Conservation (phyloP, 2,797 vertebrate species). For the Lycodopsis pacificus region DNA sequence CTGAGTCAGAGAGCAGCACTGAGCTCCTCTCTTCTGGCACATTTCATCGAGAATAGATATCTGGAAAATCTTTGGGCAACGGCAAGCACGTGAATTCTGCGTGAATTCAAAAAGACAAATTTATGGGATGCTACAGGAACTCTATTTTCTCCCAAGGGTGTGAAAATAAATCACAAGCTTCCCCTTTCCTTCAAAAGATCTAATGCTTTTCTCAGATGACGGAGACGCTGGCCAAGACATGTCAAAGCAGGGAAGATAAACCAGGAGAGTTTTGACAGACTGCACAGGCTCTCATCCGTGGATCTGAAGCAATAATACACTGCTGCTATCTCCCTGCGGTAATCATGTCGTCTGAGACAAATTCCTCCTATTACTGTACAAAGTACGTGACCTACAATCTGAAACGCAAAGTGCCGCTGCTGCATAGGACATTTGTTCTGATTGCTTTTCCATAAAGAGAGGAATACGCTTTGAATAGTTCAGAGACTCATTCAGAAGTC, state of each 20-base stretch:
- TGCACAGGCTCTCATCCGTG: conserved; percentile 29
- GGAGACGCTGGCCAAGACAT: conserved; percentile 47
- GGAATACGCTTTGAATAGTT: conserved; percentile 29
- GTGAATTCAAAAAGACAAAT: conserved; percentile 24
- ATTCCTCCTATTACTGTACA: conserved; percentile 18
- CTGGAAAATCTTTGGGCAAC: conserved; percentile 10
- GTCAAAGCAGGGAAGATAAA: conserved; percentile 40
- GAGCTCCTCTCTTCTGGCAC: conserved; percentile 36
- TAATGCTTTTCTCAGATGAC: conserved; percentile 51
- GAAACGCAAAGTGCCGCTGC: conserved; percentile 32
- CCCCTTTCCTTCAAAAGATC: conserved; percentile 25
- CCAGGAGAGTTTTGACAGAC: conserved; percentile 25
- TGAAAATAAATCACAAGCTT: conserved; percentile 32
- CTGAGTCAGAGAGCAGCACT: conserved; percentile 58
- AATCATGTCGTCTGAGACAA: conserved; percentile 41
- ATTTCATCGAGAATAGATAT: conserved; percentile 45
- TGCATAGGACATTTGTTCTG: conserved; percentile 22
- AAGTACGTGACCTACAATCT: conserved; percentile 21
- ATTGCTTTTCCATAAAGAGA: conserved; percentile 2
- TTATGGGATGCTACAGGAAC: conserved; percentile 23
- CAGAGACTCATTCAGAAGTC: conserved; percentile 38
- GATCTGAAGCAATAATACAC: conserved; percentile 29
- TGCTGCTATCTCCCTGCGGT: conserved; percentile 12
- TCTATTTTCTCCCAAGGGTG: conserved; percentile 30
- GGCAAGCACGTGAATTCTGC: conserved; percentile 11